A percentile compares a stretch with the other conserved stretches of the same genome.
Conservation (phyloP, 2,113 vertebrate species). For the Chionis minor region DNA sequence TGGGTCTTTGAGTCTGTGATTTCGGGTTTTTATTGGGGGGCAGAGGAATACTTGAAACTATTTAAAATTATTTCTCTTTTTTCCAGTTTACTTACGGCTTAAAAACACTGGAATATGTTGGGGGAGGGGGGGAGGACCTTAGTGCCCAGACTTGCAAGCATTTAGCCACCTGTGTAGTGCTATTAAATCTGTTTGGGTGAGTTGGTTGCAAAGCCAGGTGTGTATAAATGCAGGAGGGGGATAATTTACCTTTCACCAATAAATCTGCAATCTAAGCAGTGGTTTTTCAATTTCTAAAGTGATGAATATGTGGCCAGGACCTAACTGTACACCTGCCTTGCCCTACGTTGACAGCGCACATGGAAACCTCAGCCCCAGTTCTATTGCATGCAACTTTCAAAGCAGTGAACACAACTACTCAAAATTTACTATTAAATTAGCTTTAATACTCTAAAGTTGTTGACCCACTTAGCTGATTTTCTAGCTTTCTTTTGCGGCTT, state of each 20-base stretch:
- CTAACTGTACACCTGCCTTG: neutral
- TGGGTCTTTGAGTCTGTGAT: neutral
- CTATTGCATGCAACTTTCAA: neutral
- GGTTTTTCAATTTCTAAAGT: neutral
- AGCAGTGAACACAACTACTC: neutral
- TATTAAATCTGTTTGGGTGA: neutral
- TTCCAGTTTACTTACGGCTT: neutral
- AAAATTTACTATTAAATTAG: neutral
- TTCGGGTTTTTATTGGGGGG: neutral
- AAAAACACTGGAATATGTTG: neutral
- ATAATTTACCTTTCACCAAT: neutral
- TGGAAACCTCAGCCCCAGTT: neutral
- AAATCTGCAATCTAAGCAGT: neutral
- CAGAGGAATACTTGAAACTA: neutral
- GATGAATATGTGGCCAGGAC: neutral
- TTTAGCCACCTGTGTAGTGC: neutral
- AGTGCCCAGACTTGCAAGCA: neutral
- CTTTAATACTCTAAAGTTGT: neutral
- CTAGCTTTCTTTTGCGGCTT: neutral
- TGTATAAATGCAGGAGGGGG: neutral
- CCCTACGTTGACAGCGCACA: neutral
- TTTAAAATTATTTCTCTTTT: neutral
- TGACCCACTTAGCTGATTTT: neutral
- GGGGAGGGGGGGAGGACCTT: neutral
- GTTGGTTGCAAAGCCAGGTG: neutral